These are phyloP conservation scores for Aphidoletes aphidimyza DNA, from an alignment of 2,888 invertebrate species.

Conservation along the genomic window DNA sequence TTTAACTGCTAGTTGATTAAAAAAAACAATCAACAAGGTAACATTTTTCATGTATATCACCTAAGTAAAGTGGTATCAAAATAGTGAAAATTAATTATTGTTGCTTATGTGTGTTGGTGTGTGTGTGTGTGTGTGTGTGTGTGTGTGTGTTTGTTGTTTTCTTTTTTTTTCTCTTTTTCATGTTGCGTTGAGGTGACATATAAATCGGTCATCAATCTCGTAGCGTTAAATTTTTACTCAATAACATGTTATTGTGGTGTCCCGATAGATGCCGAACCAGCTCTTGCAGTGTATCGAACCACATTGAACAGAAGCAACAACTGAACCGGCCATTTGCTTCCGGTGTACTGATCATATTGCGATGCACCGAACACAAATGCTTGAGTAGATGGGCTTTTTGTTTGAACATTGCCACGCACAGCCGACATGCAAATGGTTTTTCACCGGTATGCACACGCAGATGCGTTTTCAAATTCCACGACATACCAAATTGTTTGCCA, in stretches of 20 bases:
- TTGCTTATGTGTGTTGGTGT: too few relatives aligned
- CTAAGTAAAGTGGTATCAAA: conserved; percentile 4
- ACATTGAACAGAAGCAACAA: conserved; percentile 88
- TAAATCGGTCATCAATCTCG: background rate
- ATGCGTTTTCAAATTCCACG: conserved; percentile 91
- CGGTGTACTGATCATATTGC: conserved; percentile 86
- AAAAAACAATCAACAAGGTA: conserved; percentile 40
- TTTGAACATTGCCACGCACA: conserved; percentile 92
- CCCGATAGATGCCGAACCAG: conserved; percentile 87
- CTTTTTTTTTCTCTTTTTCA: background rate
- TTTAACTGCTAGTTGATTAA: conserved; percentile 37
- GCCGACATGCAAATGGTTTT: conserved; percentile 88
- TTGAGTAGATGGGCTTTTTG: conserved; percentile 89
- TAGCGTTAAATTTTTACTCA: conserved; percentile 79
- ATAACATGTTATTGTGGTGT: conserved; percentile 86
- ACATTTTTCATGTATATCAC: conserved; percentile 35
- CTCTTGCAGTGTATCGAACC: conserved; percentile 87
- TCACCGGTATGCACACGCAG: conserved; percentile 88
- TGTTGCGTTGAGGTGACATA: background rate
- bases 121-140: too few relatives aligned
- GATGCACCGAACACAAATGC: conserved; percentile 88
- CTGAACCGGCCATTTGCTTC: conserved; percentile 82
- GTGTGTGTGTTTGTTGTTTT: too few relatives aligned
- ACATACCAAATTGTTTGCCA: conserved; percentile 92
- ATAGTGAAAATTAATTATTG: background rate